These are phyloP conservation scores for Halictus quadricinctus DNA, from an alignment of 2,888 invertebrate species.

Conservation along the genomic window DNA sequence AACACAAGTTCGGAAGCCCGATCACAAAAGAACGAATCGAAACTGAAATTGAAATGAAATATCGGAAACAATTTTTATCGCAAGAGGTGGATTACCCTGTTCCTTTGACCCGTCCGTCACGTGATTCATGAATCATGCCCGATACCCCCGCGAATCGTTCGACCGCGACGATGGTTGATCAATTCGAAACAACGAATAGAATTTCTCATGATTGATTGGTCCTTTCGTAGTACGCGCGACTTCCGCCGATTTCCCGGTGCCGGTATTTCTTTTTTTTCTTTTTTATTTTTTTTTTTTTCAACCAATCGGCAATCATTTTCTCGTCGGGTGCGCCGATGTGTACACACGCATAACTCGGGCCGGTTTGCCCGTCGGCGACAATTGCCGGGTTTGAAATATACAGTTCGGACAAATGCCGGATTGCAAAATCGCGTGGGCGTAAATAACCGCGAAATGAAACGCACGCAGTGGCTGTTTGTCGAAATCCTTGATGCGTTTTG, in stretches of 20 bases:
- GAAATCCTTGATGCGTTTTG: conserved; percentile 60
- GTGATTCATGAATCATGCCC: conserved; percentile 33
- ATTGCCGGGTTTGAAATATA: conserved; percentile 59
- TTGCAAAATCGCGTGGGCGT: conserved; percentile 67
- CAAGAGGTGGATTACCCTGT: conserved; percentile 12
- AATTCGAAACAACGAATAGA: conserved; percentile 69
- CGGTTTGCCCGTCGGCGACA: conserved; percentile 48
- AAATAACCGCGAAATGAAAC: conserved; percentile 71
- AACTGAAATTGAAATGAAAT: conserved; percentile 11
- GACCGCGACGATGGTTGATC: conserved; percentile 24
- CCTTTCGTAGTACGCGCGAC: conserved; percentile 50
- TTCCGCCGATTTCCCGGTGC: conserved; percentile 40
- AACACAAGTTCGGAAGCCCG: not conserved
- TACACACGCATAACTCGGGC: conserved; percentile 49
- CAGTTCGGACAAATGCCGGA: conserved; percentile 61
- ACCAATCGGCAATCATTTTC: conserved; percentile 72
- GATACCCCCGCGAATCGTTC: conserved; percentile 5
- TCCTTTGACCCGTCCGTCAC: not conserved
- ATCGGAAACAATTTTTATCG: conserved; percentile 38
- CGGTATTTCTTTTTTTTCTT: conserved; percentile 28
- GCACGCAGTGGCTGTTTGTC: conserved; percentile 59
- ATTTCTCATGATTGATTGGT: conserved; percentile 46
- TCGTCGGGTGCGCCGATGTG: conserved; percentile 51
- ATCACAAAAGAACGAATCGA: conserved; percentile 1
- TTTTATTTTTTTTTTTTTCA: conserved; percentile 30